Conservation (phyloP, 2,888 invertebrate species). For the Euphydryas editha region DNA sequence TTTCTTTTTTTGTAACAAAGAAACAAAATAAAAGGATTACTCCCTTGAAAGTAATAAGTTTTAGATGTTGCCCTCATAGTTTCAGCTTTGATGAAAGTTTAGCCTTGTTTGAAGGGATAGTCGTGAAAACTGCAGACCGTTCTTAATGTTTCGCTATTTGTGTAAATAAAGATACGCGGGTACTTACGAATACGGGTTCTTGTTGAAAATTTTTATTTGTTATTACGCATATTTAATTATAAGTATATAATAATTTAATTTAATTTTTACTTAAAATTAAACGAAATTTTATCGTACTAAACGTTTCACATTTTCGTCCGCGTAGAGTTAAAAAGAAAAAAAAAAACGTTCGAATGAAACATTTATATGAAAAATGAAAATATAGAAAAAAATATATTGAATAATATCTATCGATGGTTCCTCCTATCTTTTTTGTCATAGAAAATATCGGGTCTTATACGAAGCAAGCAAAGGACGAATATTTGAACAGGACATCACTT, state of each 20-base stretch:
- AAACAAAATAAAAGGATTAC: conserved; percentile 67
- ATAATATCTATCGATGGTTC: conserved; percentile 28
- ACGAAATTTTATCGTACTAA: too few species aligned
- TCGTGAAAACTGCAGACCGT: conserved; percentile 55
- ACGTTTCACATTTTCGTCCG: too few species aligned
- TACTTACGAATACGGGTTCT: neutral
- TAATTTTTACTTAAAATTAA: neutral
- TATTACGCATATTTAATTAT: neutral
- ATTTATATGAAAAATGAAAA: neutral
- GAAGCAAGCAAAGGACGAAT: conserved; percentile 39
- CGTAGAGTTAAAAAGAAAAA: too few species aligned
- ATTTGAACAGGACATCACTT: conserved; percentile 46
- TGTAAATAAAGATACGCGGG: neutral
- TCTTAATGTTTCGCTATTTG: conserved; percentile 44
- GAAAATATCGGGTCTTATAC: conserved; percentile 38
- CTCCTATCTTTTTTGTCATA: conserved; percentile 31
- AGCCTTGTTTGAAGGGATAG: conserved; percentile 63
- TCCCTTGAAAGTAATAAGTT: conserved; percentile 74
- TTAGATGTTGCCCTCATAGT: conserved; percentile 71
- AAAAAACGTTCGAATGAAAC: too few species aligned
- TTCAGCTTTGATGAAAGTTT: conserved; percentile 68
- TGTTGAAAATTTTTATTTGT: neutral
- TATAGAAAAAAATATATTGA: conserved; percentile 31
- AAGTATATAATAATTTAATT: neutral
- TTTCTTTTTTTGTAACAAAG: conserved; percentile 25